These are phyloP conservation scores for Piaya cayana DNA, from an alignment of 2,113 vertebrate genomes.

Conservation along the genomic window DNA sequence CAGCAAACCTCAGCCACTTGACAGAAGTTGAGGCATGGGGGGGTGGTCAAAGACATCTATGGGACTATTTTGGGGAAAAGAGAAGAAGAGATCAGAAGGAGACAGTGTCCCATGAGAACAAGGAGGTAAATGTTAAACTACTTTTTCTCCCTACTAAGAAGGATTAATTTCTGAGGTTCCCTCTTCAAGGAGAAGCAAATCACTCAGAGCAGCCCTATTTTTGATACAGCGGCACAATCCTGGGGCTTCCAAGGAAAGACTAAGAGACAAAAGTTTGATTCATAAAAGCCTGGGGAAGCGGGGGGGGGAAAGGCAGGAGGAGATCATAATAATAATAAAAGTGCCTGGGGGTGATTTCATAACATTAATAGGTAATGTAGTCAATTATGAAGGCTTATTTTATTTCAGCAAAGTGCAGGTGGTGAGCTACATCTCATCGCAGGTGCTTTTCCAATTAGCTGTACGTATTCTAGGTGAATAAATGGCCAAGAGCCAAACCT, in stretches of 20 bases:
- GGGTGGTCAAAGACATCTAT: background rate
- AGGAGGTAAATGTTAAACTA: background rate
- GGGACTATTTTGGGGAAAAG: background rate
- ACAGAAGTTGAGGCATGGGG: too few relatives aligned
- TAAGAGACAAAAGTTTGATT: constrained; percentile 31
- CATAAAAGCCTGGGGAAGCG: constrained; percentile 14
- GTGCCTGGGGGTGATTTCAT: constrained; percentile 58
- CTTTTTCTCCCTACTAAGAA: background rate
- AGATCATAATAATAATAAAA: background rate
- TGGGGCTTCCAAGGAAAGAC: constrained; percentile 15
- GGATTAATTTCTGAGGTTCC: background rate
- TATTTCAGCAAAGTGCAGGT: constrained; percentile 69
- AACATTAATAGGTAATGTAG: constrained; percentile 61
- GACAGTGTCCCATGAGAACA: background rate
- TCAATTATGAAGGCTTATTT: constrained; percentile 66
- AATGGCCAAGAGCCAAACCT: constrained; percentile 34
- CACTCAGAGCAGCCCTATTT: background rate
- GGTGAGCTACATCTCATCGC: constrained; percentile 57
- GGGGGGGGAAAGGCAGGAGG: background rate
- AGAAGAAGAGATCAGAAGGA: rapidly evolving
- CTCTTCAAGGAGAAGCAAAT: background rate
- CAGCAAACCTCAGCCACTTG: background rate
- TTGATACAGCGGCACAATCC: background rate
- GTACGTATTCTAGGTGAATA: constrained; percentile 64
- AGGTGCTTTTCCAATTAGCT: constrained; percentile 73